Conservation (phyloP, 2,797 vertebrate genomes). For the Merluccius polli region DNA sequence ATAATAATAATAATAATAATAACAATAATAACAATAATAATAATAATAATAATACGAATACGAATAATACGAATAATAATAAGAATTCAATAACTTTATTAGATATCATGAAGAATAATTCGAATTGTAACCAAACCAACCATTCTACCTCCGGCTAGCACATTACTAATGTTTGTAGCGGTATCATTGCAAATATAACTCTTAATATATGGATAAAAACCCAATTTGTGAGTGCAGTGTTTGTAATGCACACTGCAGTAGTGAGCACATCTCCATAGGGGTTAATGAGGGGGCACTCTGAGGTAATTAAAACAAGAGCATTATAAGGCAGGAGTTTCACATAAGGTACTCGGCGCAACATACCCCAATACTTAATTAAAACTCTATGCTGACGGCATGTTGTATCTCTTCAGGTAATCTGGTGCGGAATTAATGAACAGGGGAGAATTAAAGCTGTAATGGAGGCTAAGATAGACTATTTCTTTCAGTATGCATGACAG, state of each 20-base stretch:
- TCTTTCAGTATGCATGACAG: conserved; percentile 68
- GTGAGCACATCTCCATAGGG: conserved; percentile 68
- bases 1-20: not conserved
- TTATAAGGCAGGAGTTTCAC: conserved; percentile 74
- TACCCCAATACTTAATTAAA: conserved; percentile 77
- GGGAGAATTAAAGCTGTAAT: conserved; percentile 71
- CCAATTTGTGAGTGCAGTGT: conserved; percentile 46
- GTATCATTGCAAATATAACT: conserved; percentile 21
- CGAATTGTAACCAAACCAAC: not conserved
- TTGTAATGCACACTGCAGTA: conserved; percentile 62
- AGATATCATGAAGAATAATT: not conserved
- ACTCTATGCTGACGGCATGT: conserved; percentile 70
- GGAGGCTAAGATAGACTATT: conserved; percentile 62
- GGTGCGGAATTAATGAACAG: conserved; percentile 78
- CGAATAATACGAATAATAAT: not conserved
- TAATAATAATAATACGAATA: not conserved
- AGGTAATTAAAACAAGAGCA: conserved; percentile 76
- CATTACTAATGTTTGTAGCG: not conserved
- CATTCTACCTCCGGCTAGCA: not conserved
- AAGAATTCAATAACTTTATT: not conserved
- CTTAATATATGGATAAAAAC: conserved; percentile 35
- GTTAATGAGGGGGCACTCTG: conserved; percentile 73
- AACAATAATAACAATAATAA: not conserved
- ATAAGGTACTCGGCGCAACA: conserved; percentile 69
- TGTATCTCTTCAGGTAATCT: conserved; percentile 79